Evolutionary conservation across 2,797 vertebrate genomes (phyloP).

Genomic region (Hydrolagus colliei): DNA sequence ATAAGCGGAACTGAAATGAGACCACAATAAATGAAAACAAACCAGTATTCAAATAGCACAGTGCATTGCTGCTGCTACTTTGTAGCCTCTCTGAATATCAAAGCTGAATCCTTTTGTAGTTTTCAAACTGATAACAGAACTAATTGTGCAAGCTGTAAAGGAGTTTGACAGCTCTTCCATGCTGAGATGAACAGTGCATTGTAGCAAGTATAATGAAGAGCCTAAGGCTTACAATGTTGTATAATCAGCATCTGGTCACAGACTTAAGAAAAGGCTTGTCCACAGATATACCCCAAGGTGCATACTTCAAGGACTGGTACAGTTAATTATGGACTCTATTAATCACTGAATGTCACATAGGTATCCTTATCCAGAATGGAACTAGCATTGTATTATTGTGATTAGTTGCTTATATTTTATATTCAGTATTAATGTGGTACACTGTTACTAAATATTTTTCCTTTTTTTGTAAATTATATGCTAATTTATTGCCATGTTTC

Average conservation of each 20-base stretch:
- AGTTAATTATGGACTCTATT: slow-evolving; percentile 74
- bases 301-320: slow-evolving; percentile 46
- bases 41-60: slow-evolving; percentile 46
- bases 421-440: slow-evolving; percentile 97
- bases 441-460: slow-evolving; percentile 84
- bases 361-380: slow-evolving; percentile 76
- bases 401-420: slow-evolving; percentile 97
- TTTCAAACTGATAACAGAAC: slow-evolving; percentile 36
- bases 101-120: slow-evolving; percentile 47
- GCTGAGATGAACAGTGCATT: slow-evolving; percentile 44
- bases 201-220: slow-evolving; percentile 45
- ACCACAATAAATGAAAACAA: slow-evolving; percentile 42
- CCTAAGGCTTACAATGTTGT: slow-evolving; percentile 52
- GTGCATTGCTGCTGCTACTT: slow-evolving; percentile 61
- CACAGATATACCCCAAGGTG: slow-evolving; percentile 43
- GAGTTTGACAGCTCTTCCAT: slow-evolving; percentile 37
- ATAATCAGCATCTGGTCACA: slow-evolving; percentile 47
- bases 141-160: slow-evolving; percentile 41
- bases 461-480: slow-evolving; percentile 96
- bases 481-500: slow-evolving; percentile 98
- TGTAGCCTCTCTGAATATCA: slow-evolving; percentile 60
- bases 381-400: slow-evolving; percentile 76
- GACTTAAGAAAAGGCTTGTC: slow-evolving; percentile 46
- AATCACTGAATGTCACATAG: slow-evolving; percentile 86
- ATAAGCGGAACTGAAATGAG: slow-evolving; percentile 40